phyloP scores from a whole-genome alignment of 2,888 invertebrate species.

The Pyrrhosoma nymphula region DNA sequence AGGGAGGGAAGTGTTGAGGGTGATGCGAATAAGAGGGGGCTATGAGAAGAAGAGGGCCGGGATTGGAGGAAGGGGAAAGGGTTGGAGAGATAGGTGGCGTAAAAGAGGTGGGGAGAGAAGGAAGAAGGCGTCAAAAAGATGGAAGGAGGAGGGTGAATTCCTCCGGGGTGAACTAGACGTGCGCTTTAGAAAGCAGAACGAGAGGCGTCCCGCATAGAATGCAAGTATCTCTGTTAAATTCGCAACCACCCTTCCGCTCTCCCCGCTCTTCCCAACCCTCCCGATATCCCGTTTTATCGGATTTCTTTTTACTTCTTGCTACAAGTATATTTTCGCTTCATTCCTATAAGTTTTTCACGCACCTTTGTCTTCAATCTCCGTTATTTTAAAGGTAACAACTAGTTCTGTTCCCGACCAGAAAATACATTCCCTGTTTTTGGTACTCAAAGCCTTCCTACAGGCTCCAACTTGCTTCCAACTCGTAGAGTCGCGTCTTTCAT shows the following conservation, averaged over 20 bases:
- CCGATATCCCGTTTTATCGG: neutral
- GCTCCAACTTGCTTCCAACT: no score
- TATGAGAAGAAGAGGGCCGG: neutral
- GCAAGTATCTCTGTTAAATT: slow-evolving; percentile 30
- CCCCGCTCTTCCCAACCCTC: neutral
- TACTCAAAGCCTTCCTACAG: neutral
- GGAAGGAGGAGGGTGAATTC: neutral
- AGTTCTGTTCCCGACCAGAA: neutral
- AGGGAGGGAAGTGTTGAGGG: neutral
- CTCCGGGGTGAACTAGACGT: neutral
- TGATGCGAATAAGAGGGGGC: slow-evolving; percentile 4
- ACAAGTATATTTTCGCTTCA: neutral
- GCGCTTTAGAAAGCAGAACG: neutral
- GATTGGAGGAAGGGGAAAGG: neutral
- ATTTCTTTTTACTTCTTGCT: neutral
- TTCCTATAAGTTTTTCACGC: neutral
- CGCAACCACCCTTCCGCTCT: neutral
- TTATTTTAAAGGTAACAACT: neutral
- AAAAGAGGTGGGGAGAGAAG: neutral
- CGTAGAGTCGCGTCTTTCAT: neutral
- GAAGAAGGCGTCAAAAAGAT: neutral
- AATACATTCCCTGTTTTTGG: neutral
- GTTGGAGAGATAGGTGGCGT: neutral
- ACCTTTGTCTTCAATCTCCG: neutral
- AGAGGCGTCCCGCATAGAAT: neutral